phyloP scores from a whole-genome alignment of 2,797 vertebrate genomes.

The Gorsachius magnificus region DNA sequence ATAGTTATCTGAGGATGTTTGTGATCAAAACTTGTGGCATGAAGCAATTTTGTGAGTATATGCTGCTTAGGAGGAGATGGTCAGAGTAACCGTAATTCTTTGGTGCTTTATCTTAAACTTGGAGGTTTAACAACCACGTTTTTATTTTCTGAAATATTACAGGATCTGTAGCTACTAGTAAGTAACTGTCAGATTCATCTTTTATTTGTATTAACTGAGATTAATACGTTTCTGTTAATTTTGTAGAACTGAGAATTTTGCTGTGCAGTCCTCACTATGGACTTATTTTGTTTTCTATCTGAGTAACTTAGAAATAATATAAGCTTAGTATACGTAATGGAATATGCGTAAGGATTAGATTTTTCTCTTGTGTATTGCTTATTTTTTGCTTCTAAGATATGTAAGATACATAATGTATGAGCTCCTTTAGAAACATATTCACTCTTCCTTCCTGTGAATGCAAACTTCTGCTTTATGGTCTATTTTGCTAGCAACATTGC shows the following conservation, averaged over 20 bases:
- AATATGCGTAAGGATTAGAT: neutral
- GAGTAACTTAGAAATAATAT: neutral
- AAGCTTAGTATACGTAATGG: neutral
- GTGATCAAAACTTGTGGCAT: neutral
- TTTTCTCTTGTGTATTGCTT: neutral
- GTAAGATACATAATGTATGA: constrained; percentile 5
- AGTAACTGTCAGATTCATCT: neutral
- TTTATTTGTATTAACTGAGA: neutral
- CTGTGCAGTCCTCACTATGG: neutral
- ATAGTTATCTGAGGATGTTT: neutral
- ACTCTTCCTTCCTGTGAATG: neutral
- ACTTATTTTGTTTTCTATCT: neutral
- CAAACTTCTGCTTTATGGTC: neutral
- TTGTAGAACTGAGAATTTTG: neutral
- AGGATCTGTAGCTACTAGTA: neutral
- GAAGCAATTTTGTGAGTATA: neutral
- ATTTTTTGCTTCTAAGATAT: neutral
- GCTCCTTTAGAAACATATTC: neutral
- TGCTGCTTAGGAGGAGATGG: neutral
- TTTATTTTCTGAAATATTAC: neutral
- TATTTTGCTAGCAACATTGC: constrained; percentile 15
- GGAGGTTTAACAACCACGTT: neutral
- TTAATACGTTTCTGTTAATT: neutral
- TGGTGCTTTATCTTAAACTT: neutral
- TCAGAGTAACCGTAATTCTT: neutral